A percentile compares a stretch with the other conserved stretches of the same genome.
Conservation (phyloP, 2,113 vertebrate species). For the Oryzias melastigma region DNA sequence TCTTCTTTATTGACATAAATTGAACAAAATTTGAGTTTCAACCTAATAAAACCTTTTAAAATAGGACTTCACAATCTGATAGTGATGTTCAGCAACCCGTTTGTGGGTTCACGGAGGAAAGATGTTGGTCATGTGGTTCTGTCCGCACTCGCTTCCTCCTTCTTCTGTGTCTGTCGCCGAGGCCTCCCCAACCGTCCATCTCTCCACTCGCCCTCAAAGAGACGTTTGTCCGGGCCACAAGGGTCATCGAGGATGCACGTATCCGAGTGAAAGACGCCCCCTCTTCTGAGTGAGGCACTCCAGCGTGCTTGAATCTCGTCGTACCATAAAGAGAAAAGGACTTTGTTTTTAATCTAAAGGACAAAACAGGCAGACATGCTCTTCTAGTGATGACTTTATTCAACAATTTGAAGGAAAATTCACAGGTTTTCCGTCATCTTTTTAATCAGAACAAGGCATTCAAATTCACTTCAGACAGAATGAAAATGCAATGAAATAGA, state of each 20-base stretch:
- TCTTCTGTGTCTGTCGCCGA: conserved; percentile 54
- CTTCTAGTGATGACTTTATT: conserved; percentile 45
- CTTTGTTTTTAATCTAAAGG: conserved; percentile 28
- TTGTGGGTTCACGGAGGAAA: conserved; percentile 47
- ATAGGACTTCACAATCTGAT: too few species aligned
- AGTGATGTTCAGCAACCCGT: conserved; percentile 1
- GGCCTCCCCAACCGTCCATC: conserved; percentile 49
- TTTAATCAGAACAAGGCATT: too few species aligned
- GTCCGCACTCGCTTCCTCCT: conserved; percentile 62
- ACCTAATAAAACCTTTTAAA: too few species aligned
- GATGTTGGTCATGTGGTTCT: conserved; percentile 46
- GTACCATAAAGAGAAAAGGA: conserved; percentile 13
- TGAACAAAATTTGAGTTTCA: too few species aligned
- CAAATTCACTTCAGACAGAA: background rate
- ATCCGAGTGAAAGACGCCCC: conserved; percentile 12
- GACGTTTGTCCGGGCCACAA: conserved; percentile 48
- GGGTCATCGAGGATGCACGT: conserved; percentile 39
- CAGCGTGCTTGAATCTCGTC: conserved; percentile 16
- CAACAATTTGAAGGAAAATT: background rate
- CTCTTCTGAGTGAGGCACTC: conserved; percentile 51
- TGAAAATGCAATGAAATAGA: background rate
- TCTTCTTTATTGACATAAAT: too few species aligned
- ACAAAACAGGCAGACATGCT: conserved; percentile 23
- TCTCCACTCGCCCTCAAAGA: conserved; percentile 57
- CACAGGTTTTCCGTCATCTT: background rate